Evolutionary conservation across 2,113 vertebrate genomes (phyloP), one percentile per base, ranked within the genome.

Genomic region (Anoura caudifer): DNA sequence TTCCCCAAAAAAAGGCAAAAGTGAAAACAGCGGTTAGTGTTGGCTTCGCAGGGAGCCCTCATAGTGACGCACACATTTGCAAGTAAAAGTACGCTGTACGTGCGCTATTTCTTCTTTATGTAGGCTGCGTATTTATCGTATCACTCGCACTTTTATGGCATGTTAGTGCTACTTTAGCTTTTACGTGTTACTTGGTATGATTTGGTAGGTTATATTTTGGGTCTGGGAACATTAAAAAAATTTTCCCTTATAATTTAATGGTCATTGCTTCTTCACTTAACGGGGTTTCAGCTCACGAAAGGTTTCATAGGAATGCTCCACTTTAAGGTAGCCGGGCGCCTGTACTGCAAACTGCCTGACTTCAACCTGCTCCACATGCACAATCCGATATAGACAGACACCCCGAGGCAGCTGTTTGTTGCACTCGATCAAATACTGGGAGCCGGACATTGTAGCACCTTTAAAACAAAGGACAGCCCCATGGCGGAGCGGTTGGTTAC

Each of bases 401-500:
- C 24, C 77, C 0, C 67, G 61, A 87, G 87, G 31, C 31, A 86
- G 12, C 12, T 63, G 2, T 91, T 87, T 65, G 10, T 61, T 93
- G 38, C 69, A 45, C 31, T 63, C 36, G 24, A 41, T 59, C 81
- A 56, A 67, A 36, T 80, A 52, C 22, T 65, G 36, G n/a, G 61
- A 47, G n/a, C 43, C 38, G 80, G 24, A 36, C 3, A 80, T 0
- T 33, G 26, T 0, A 50, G 20, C 19, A 50, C 59, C 75, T 79
- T 87, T 65, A 56, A 79, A 79, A 73, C 4, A 67, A 82, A 91
- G 54, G 76, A 11, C 33, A 47, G 5, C 19, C 17, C 43, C 4
- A 0, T 41, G 6, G 2, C 2, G 26, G 1, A 50, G 16, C 14
- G n/a, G 12, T 43, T 2, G 54, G 19, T 24, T 2, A 24, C 4